A percentile compares a stretch with the other conserved stretches of the same genome.
Conservation (phyloP, 2,888 invertebrate species). For the Nineta flava region DNA sequence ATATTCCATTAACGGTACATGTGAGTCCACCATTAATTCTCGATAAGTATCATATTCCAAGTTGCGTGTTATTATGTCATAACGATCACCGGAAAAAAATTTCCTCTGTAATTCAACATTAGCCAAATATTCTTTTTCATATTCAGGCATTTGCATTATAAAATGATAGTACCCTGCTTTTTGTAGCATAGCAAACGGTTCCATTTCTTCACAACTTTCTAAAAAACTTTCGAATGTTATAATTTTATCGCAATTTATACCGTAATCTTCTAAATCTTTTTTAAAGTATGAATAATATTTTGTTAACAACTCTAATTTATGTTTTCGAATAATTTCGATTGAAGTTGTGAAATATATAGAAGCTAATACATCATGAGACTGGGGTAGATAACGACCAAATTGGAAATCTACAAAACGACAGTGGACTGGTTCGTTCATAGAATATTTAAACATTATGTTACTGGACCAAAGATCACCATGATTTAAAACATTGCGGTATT, state of each 20-base stretch:
- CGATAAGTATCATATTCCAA: too few species aligned
- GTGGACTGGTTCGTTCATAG: conserved; percentile 11
- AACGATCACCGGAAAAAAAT: too few species aligned
- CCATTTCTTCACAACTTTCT: background rate
- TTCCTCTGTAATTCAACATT: background rate
- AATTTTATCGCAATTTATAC: background rate
- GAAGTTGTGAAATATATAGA: background rate
- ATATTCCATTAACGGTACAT: too few species aligned
- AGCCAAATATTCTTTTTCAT: background rate
- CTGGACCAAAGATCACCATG: conserved; percentile 5
- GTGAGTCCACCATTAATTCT: too few species aligned
- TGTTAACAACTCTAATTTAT: background rate
- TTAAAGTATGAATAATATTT: background rate
- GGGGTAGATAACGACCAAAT: conserved; percentile 37
- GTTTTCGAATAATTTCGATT: background rate
- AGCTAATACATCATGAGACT: conserved; percentile 42
- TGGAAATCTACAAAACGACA: conserved; percentile 27
- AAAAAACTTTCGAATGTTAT: background rate
- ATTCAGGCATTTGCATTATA: background rate
- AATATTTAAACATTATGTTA: conserved; percentile 5
- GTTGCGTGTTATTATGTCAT: too few species aligned
- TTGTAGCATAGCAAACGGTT: background rate
- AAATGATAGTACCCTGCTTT: background rate
- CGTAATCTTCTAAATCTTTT: background rate
- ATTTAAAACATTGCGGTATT: conserved; percentile 15